These are phyloP conservation scores for Drosophila longiperda DNA, from an alignment of 2,888 invertebrate genomes.

Conservation along the genomic window DNA sequence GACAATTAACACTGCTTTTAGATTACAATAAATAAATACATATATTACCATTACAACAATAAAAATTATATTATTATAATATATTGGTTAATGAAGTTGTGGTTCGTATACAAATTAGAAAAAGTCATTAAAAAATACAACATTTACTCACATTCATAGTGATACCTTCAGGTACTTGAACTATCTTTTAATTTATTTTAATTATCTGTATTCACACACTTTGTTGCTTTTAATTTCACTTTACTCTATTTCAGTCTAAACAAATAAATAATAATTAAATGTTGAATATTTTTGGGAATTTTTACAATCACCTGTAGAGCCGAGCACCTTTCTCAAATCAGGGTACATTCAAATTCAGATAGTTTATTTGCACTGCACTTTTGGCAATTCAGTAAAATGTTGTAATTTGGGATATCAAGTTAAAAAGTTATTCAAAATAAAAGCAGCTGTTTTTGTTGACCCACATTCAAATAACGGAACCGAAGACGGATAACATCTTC, in stretches of 20 bases:
- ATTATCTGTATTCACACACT: background rate
- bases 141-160: background rate
- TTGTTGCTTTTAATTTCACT: background rate
- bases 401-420: background rate
- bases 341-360: background rate
- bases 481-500: conserved; percentile 54
- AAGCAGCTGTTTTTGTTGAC: conserved; percentile 39
- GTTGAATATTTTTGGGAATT: background rate
- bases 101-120: rapidly evolving
- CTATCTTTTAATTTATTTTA: background rate
- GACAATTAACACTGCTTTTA: background rate
- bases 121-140: background rate
- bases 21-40: background rate
- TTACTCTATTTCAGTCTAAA: background rate
- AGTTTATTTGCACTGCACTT: background rate
- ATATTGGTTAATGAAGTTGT: background rate
- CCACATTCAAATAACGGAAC: conserved; percentile 46
- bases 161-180: background rate
- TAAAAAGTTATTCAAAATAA: background rate
- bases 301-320: background rate
- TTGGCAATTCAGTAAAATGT: background rate
- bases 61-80: background rate
- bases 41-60: background rate
- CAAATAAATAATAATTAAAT: background rate
- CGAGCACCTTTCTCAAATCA: background rate